Evolutionary conservation across 2,113 vertebrate species (phyloP), one percentile per base, ranked within the genome.

Genomic region (Hippocampus mohnikei): DNA sequence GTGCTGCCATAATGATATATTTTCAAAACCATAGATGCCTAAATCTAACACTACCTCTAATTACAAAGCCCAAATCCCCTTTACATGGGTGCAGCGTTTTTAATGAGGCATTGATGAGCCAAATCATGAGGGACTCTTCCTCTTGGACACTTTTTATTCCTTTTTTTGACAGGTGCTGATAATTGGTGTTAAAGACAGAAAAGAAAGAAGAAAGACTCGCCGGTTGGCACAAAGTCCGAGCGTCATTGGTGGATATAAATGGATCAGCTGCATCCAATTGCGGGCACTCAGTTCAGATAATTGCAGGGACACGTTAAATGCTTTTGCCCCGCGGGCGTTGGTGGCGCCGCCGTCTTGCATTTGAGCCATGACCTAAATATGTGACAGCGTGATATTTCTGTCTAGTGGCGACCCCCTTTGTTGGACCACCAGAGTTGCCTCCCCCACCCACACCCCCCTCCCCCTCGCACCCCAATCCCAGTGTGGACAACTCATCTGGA

Each of bases 291-390:
- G 10, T 27, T 25, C 61, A 71, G 44, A 74, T 21, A 42, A 21
- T 65, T 70, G 58, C 69, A 69, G 16, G 11, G 72, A 63, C 44
- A 52, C 60, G 20, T 66, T 70, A 67, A 79, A 59, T 59, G 67
- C 66, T 73, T 83, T 25, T 44, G 67, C 60, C 75, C 66, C 65
- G 44, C 52, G 70, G 74, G 67, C 68, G 71, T 67, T 50, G 20
- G 1, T 21, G 18, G 9, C 40, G 56, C 7, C 73, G 62, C 64
- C 78, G 74, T 62, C 60, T 37, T 71, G 56, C 66, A 71, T 82
- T 82, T 84, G 70, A 84, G 64, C 75, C 76, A 74, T 87, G 84
- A 86, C 84, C 87, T 77, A 79, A 80, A 85, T 80, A 73, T 12
- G 37, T 73, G 79, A 33, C 77, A 80, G 72, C 67, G 52, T 78